Evolutionary conservation across 2,888 invertebrate species (phyloP), one percentile per base, ranked within the genome.

Genomic region (Pardosa pseudoannulata): DNA sequence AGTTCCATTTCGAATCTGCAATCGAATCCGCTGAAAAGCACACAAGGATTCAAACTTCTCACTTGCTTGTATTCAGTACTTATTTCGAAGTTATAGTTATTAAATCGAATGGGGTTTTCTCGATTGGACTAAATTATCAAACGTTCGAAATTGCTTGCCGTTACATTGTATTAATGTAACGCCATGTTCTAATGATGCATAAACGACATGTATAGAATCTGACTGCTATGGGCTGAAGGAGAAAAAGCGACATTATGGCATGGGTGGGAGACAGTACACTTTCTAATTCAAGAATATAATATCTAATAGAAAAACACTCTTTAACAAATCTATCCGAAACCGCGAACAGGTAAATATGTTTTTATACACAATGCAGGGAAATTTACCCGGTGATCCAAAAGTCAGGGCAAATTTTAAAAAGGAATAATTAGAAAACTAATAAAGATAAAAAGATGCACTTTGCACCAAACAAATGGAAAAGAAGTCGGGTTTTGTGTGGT

Each of bases 171-270:
- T 68, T 83, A 83, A 83, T 83, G 83, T 78, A 76, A 78, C 72
- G 36, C 50, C 65, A 72, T 67, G 78, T 78, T 67, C 78, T 76
- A 83, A 83, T 83, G 83, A 50, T 74, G 28, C 72, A 78, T 83
- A 83, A 83, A 83, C 72, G 83, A 83, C 83, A 78, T 78, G 72
- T 56, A 72, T 78, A 78, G 83, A 83, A 83, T 83, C 76, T 64
- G 50, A 83, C 71, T 83, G 83, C 83, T 83, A 83, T 78, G 76
- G 83, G 83, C 32, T n/a, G 56, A 28, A n/a, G 39, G 27, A 29
- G 36, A 13, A 19, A 23, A 68, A 65, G 5, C 31, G 56, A 13
- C 7, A 56, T 27, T 23, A 13, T 13, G n/a, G n/a, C n/a, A n/a
- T n/a, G n/a, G n/a, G n/a, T n/a, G n/a, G n/a, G 50, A 11, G 28